These are phyloP conservation scores for Parazoanthus atlanticus DNA, from an alignment of 92 coral and sea anemone genomes.

Conservation along the genomic window DNA sequence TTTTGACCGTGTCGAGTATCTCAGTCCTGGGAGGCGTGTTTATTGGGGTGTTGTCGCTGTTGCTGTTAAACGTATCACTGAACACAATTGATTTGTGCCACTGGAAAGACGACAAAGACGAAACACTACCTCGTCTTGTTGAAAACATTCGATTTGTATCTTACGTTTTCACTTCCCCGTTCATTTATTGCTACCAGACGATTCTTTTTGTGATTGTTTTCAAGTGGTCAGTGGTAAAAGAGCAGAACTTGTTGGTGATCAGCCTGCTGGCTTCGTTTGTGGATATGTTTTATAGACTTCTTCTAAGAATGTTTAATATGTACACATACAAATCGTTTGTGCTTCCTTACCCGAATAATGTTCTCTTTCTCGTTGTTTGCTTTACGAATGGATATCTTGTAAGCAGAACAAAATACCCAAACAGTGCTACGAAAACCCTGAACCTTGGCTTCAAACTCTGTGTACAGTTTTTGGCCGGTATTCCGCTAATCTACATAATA, in stretches of 20 bases:
- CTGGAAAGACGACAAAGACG: not conserved
- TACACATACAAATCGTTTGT: constrained; percentile 10
- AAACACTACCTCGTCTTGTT: not conserved
- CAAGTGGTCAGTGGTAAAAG: too few species aligned
- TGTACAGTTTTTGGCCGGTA: not conserved
- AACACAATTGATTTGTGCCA: not conserved
- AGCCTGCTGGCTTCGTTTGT: constrained; percentile 9
- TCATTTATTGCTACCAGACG: constrained; percentile 43
- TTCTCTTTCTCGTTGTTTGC: not conserved
- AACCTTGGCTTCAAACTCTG: constrained; percentile 33
- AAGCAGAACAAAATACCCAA: not conserved
- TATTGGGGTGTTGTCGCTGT: not conserved
- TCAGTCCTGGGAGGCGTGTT: not conserved
- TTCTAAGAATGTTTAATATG: constrained; percentile 13
- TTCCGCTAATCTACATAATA: not conserved
- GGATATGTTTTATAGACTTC: constrained; percentile 38
- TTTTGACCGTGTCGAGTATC: not conserved
- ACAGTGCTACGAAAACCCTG: not conserved
- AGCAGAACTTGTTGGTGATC: too few species aligned
- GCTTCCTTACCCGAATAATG: constrained; percentile 37
- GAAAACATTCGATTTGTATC: not conserved
- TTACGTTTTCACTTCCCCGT: not conserved
- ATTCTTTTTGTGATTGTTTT: not conserved
- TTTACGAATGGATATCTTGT: not conserved
- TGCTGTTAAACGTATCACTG: not conserved